Percentiles rank a stretch among this genome's conserved stretches.
These are phyloP conservation scores for Decapterus maruadsi DNA, from an alignment of 2,797 vertebrate species.

Conservation along the genomic window DNA sequence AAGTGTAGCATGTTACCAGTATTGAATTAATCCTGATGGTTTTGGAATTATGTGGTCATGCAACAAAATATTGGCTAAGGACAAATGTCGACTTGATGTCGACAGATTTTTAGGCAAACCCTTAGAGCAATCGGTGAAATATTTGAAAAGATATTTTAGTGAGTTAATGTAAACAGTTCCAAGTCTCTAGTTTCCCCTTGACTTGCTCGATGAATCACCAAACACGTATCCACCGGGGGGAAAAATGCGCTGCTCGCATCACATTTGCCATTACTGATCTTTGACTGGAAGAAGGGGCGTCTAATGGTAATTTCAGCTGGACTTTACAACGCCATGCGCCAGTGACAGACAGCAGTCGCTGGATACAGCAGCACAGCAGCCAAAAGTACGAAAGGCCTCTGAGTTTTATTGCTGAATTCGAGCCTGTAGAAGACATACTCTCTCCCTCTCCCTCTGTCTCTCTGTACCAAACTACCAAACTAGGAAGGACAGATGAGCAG, in stretches of 20 bases:
- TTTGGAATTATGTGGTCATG: background rate
- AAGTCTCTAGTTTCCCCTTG: background rate
- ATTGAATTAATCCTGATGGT: background rate
- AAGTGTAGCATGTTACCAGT: background rate
- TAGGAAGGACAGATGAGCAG: slow-evolving; percentile 63
- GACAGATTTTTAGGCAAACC: background rate
- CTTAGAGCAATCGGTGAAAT: no score
- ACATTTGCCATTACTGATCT: background rate
- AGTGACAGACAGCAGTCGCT: slow-evolving; percentile 15
- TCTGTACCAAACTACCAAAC: slow-evolving; percentile 49
- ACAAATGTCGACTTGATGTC: background rate
- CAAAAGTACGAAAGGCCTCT: slow-evolving; percentile 15
- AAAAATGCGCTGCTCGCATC: background rate
- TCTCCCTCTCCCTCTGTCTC: slow-evolving; percentile 4
- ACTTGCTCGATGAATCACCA: background rate
- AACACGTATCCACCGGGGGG: background rate
- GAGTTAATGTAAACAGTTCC: background rate
- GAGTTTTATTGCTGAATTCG: slow-evolving; percentile 32
- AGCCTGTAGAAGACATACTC: slow-evolving; percentile 14
- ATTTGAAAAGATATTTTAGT: no score
- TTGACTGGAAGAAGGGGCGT: background rate
- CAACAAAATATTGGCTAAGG: background rate
- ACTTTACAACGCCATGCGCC: background rate
- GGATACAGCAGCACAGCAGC: slow-evolving; percentile 14
- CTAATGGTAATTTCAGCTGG: slow-evolving; percentile 6